These are phyloP conservation scores for Cygnus buccinator DNA, from an alignment of 2,113 vertebrate species.

Conservation along the genomic window DNA sequence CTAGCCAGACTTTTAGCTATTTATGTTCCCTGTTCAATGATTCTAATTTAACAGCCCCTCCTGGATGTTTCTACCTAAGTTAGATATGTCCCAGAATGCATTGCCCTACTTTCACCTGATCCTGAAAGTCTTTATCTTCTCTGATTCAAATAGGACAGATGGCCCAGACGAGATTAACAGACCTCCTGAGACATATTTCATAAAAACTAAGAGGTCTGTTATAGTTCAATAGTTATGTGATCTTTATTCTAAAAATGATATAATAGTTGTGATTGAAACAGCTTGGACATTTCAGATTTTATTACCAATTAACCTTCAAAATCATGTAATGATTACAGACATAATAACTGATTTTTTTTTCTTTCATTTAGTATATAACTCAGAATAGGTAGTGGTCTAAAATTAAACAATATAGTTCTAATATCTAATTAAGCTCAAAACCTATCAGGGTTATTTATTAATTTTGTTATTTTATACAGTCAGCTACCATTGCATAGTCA, in stretches of 20 bases:
- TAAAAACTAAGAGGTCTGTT: constrained; percentile 46
- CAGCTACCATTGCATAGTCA: not conserved
- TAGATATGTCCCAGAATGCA: constrained; percentile 30
- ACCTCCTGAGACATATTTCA: constrained; percentile 52
- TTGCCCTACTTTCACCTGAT: constrained; percentile 16
- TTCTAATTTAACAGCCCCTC: constrained; percentile 7
- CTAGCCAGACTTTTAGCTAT: not conserved
- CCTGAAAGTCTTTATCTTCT: constrained; percentile 20
- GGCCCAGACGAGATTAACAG: constrained; percentile 59
- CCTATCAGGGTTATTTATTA: not conserved
- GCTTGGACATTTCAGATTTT: constrained; percentile 66
- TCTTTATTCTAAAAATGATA: constrained; percentile 66
- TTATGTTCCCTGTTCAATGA: constrained; percentile 19
- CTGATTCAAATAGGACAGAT: constrained; percentile 37
- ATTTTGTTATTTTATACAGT: not conserved
- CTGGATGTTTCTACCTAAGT: not conserved
- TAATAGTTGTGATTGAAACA: constrained; percentile 50
- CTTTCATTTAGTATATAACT: not conserved
- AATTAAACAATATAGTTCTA: not conserved
- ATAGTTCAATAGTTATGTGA: constrained; percentile 59
- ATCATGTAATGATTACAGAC: constrained; percentile 47
- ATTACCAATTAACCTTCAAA: constrained; percentile 69
- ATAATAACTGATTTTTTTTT: not conserved
- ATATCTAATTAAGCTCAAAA: not conserved
- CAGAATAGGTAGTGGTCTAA: not conserved